Percentiles rank a stretch among this genome's conserved stretches.
Conservation (phyloP, 2,888 invertebrate species). For the Leptogaster cylindrica region DNA sequence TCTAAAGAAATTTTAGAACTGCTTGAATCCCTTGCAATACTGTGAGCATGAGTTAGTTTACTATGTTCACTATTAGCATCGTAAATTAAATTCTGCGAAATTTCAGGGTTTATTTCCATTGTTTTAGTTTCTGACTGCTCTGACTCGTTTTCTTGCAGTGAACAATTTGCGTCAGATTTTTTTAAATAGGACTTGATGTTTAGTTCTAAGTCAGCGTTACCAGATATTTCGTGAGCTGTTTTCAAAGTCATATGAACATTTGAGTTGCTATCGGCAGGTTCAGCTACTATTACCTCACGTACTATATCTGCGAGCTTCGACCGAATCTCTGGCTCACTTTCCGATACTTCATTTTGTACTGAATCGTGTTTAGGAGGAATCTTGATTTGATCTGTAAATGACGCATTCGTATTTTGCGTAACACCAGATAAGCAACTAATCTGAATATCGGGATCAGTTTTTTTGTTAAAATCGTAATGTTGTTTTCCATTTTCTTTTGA, state of each 20-base stretch:
- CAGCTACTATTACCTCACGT: not conserved
- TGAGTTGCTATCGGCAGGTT: not conserved
- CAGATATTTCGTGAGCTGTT: not conserved
- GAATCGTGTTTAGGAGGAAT: conserved; percentile 5
- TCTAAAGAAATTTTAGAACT: no score
- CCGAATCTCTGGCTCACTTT: conserved; percentile 28
- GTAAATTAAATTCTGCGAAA: conserved; percentile 9
- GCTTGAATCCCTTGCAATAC: conserved; percentile 1
- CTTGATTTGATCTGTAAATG: not conserved
- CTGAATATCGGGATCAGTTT: no score
- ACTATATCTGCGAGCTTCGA: not conserved
- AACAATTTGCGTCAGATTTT: conserved; percentile 12
- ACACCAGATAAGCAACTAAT: no score
- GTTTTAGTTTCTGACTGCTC: not conserved
- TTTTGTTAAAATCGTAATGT: not conserved
- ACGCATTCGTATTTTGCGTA: no score
- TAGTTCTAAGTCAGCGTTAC: not conserved
- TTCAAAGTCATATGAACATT: conserved; percentile 16
- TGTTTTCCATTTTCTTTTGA: no score
- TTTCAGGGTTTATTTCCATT: not conserved
- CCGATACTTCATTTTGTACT: conserved; percentile 14
- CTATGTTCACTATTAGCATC: conserved; percentile 1
- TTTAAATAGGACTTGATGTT: not conserved
- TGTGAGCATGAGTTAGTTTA: conserved; percentile 20
- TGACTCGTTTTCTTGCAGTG: conserved; percentile 17